Conservation (phyloP, 2,888 invertebrate genomes). For the Dasysyrphus tricinctus region DNA sequence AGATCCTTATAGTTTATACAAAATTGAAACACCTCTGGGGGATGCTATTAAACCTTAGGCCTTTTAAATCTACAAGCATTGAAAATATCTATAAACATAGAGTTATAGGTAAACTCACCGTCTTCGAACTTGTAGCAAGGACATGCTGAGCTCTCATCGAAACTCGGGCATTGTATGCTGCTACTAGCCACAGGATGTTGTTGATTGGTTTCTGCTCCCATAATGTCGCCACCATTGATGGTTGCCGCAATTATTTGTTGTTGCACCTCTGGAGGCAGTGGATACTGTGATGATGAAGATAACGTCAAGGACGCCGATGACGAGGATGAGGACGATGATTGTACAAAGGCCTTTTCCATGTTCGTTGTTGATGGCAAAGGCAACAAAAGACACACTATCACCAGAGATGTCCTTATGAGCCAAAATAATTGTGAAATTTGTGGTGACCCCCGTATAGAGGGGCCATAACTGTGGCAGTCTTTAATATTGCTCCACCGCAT, state of each 20-base stretch:
- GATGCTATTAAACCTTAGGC: background rate
- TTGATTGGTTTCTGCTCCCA: constrained; percentile 62
- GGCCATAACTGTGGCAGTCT: constrained; percentile 56
- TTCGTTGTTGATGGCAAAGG: constrained; percentile 78
- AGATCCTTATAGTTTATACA: background rate
- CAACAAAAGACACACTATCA: constrained; percentile 79
- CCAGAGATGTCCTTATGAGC: constrained; percentile 79
- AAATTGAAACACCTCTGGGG: constrained; percentile 2
- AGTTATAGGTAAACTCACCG: constrained; percentile 84
- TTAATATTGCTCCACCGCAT: constrained; percentile 61
- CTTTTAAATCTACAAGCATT: background rate
- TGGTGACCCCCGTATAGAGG: constrained; percentile 70
- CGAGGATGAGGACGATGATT: constrained; percentile 74
- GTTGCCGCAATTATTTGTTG: constrained; percentile 74
- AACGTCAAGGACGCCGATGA: constrained; percentile 54
- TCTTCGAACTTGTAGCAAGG: constrained; percentile 97
- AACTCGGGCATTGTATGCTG: constrained; percentile 87
- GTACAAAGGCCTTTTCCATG: constrained; percentile 77
- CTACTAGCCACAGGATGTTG: constrained; percentile 71
- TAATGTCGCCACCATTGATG: constrained; percentile 78
- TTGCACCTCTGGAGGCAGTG: constrained; percentile 74
- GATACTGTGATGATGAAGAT: constrained; percentile 62
- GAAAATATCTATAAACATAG: background rate
- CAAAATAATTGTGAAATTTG: constrained; percentile 76
- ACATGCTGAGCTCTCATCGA: constrained; percentile 91